Base-by-base conservation (phyloP, 1,140 invertebrate genomes). In the Aleiodes sp. region DNA sequence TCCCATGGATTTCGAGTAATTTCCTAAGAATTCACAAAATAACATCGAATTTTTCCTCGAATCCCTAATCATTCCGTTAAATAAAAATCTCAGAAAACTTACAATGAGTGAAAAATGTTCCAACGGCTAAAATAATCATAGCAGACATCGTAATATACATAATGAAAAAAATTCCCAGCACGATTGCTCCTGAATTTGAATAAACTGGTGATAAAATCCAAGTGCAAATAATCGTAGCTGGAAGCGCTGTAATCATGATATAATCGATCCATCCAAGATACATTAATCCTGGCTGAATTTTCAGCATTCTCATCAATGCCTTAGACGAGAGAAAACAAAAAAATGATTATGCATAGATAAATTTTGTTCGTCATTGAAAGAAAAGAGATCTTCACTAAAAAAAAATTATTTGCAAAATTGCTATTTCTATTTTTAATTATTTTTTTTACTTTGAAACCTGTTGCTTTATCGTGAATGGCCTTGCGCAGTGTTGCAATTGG, bases 251-350 rank as follows among this genome's bases (percentile, higher is more conserved):
- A n/a, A 76, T 74, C 37, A 70, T 68, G 9, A 77, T 29, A 41
- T 77, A 76, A 74, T 68, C 64, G 2, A 77, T 26, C 74, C 70
- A 77, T 9, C 76, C 73, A 19, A 74, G 6, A 26, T 76, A 76
- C 9, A 75, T 35, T 43, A 71, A 69, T 12, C 62, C 31, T n/a
- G 68, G 61, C 39, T 63, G 70, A n/a, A 77, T 70, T n/a, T 64
- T 63, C 10, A 66, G 65, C 26, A 76, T 63, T 64, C 61, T 70
- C 71, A 77, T 74, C 24, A 76, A 64, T 24, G 71, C 70, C 74
- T 77, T n/a, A n/a, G n/a, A n/a, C n/a, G n/a, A n/a, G n/a, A n/a
- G 37, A 64, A 68, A 59, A 61, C 60, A 59, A 61, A 0, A 21
- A 12, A 19, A 39, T 56, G 7, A 19, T 8, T 19, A 19, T 8